Conservation (phyloP, 2,113 vertebrate species). For the Mirounga angustirostris region DNA sequence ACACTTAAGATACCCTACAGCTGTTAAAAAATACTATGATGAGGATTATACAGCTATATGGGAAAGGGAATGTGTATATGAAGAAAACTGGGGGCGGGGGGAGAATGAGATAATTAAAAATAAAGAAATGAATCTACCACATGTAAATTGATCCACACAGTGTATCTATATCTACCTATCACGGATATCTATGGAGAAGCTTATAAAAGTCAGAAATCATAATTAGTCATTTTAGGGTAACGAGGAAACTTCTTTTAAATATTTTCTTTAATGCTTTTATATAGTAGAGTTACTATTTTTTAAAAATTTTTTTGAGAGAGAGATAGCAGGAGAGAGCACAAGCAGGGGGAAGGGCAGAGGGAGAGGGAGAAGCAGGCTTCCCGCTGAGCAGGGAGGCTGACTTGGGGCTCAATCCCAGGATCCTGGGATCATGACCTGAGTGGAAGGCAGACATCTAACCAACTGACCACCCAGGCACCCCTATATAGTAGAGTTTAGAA, state of each 20-base stretch:
- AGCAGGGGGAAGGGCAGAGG: not conserved
- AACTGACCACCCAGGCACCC: not conserved
- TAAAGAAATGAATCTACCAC: not conserved
- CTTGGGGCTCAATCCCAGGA: not conserved
- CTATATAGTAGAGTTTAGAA: not conserved
- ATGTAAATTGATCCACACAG: not conserved
- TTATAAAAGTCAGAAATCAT: slow-evolving; percentile 17
- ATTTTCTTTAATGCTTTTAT: slow-evolving; percentile 12
- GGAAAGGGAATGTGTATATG: not conserved
- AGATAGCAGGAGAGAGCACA: not conserved
- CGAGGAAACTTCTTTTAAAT: not conserved
- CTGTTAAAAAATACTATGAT: not conserved
- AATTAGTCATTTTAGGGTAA: not conserved
- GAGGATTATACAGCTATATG: not conserved
- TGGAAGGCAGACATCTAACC: not conserved
- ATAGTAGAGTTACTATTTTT: not conserved
- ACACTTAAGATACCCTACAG: not conserved
- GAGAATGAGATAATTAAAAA: slow-evolving; percentile 17
- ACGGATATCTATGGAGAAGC: not conserved
- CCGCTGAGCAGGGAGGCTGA: not conserved
- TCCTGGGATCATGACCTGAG: not conserved
- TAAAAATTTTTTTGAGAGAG: not conserved
- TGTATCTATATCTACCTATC: not conserved
- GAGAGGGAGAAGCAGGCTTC: not conserved
- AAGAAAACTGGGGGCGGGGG: not conserved